phyloP scores from a whole-genome alignment of 2,888 invertebrate genomes.

The Pyrgus malvae region DNA sequence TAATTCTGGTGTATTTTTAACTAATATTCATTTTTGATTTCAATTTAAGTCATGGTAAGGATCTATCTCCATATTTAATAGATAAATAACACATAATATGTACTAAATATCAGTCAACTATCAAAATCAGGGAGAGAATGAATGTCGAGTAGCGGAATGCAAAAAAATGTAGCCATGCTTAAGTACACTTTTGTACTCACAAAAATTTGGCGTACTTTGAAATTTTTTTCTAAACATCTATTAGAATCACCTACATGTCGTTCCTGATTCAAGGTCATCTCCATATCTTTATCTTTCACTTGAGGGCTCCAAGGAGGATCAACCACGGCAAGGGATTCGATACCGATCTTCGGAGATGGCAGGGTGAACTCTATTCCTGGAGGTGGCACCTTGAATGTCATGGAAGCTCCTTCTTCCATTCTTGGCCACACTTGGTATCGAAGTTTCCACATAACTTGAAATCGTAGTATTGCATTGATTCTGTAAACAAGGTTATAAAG shows the following conservation, averaged over 20 bases:
- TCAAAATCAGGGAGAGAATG: too few relatives aligned
- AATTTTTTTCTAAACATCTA: background rate
- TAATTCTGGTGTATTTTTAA: too few relatives aligned
- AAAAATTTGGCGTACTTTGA: too few relatives aligned
- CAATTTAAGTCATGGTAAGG: too few relatives aligned
- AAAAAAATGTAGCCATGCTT: too few relatives aligned
- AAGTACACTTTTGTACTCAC: too few relatives aligned
- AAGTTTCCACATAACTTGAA: conserved; percentile 97
- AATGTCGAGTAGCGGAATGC: too few relatives aligned
- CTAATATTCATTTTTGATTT: too few relatives aligned
- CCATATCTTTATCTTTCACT: conserved; percentile 99
- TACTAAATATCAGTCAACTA: too few relatives aligned
- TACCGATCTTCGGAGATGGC: conserved; percentile 99
- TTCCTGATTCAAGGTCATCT: conserved; percentile 98
- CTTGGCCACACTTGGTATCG: conserved; percentile 99
- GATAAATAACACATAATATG: too few relatives aligned
- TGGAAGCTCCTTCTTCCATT: conserved; percentile 98
- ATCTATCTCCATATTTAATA: too few relatives aligned
- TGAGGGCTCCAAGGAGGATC: conserved; percentile 99
- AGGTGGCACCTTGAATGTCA: conserved; percentile 98
- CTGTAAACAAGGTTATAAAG: conserved; percentile 40
- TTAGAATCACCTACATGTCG: conserved; percentile 87
- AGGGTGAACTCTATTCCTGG: conserved; percentile 99
- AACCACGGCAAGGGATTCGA: conserved; percentile 95
- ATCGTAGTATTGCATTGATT: conserved; percentile 82